Base-by-base conservation (phyloP, 2,113 vertebrate genomes). In the Tricholaema leucomelas region DNA sequence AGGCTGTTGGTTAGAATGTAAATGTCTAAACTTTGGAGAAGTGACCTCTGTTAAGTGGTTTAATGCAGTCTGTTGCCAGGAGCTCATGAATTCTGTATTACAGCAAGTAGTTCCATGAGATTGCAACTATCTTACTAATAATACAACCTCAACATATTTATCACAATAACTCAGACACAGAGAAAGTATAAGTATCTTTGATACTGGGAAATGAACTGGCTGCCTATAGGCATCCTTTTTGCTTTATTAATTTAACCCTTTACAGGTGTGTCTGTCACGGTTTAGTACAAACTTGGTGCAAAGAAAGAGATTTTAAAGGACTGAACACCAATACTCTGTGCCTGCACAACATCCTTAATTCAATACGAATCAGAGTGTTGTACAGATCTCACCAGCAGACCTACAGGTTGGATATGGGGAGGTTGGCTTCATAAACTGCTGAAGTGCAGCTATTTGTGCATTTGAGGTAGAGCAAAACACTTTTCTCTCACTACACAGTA, bases 41-140 rank as follows among this genome's bases (percentile, higher is more conserved):
- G 88, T 94, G 96, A 97, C 97, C 96, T 94, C 89, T 85, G 74
- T 94, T 93, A 97, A 97, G 86, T 96, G 93, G 86, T 81, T 97
- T 97, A 95, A 97, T 95, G 92, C 64, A 96, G 82, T 91, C 90
- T 90, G 79, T 85, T 97, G 96, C 92, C 88, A 97, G 94, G 71
- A 95, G 94, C 96, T 97, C 96, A 97, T 97, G 97, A 97, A 98
- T 97, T 97, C 96, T 97, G 95, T 95, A 97, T 97, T 95, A 95
- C 86, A 90, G 84, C 30, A 36, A 96, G 78, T 69, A 81, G 55
- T 90, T 97, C 92, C 96, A 96, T 97, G 97, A 97, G 96, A 94
- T 85, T 96, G 96, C 97, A 97, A 95, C 96, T 97, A 95, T 97
- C 95, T 97, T 93, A 83, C 93, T 97, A 96, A 97, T 98, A 96